Percentiles rank a stretch among this genome's conserved stretches.
Evolutionary conservation across 2,888 invertebrate genomes (phyloP).

Genomic region (Copidosoma aretas): DNA sequence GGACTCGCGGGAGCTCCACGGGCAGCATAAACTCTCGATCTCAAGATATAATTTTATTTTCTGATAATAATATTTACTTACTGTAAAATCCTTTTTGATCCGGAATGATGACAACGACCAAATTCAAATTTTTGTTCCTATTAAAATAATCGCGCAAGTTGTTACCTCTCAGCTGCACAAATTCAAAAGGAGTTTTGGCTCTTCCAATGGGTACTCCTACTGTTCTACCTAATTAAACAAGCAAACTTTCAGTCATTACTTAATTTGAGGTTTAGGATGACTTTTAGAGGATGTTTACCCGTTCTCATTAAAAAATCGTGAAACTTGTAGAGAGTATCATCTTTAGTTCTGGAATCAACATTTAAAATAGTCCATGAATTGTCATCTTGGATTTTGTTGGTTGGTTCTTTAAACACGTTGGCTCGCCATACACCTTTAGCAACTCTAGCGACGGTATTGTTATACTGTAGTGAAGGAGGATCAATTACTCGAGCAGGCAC

Average conservation of each 20-base stretch:
- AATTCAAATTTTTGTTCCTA: slow-evolving; percentile 53
- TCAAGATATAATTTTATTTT: no score
- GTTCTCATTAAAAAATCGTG: slow-evolving; percentile 30
- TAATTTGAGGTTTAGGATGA: no score
- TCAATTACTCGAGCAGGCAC: slow-evolving; percentile 80
- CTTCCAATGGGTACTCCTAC: background rate
- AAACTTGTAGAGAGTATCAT: slow-evolving; percentile 46
- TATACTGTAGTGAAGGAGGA: slow-evolving; percentile 78
- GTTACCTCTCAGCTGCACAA: background rate
- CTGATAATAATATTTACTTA: slow-evolving; percentile 56
- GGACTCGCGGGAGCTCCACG: no score
- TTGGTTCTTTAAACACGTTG: slow-evolving; percentile 13
- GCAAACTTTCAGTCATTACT: no score
- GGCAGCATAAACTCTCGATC: no score
- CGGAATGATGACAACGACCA: slow-evolving; percentile 72
- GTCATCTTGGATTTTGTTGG: slow-evolving; percentile 1
- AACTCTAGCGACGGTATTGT: slow-evolving; percentile 50
- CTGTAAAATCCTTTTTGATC: slow-evolving; percentile 64
- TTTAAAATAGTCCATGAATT: slow-evolving; percentile 64
- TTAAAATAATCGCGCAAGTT: background rate
- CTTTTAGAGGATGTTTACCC: slow-evolving; percentile 48
- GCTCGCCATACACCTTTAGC: slow-evolving; percentile 63
- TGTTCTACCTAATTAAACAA: no score
- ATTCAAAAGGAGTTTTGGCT: slow-evolving; percentile 5
- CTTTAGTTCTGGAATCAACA: slow-evolving; percentile 49